Conservation (phyloP, 2,888 invertebrate species). For the Caenorhabditis doughertyi region DNA sequence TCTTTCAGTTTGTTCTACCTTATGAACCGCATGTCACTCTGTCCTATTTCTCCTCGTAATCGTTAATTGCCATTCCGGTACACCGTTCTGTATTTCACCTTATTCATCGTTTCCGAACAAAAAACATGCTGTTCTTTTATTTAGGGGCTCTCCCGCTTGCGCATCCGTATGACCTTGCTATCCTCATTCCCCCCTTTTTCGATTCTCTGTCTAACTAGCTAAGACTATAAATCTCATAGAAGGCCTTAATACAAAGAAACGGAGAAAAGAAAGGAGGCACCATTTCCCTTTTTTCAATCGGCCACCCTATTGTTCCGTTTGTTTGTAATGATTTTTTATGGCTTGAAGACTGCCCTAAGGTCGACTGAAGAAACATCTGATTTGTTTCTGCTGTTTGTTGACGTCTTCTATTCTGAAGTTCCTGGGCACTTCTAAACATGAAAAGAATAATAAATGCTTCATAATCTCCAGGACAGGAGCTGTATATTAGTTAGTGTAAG, state of each 20-base stretch:
- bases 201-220: constrained; percentile 10
- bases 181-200: constrained; percentile 8
- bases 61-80: constrained; percentile 60
- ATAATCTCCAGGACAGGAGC: no score
- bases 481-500: no score
- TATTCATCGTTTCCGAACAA: constrained; percentile 17
- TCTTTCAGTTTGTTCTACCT: constrained; percentile 2
- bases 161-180: constrained; percentile 34
- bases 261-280: constrained; percentile 3
- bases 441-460: no score
- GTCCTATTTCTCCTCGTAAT: constrained; percentile 44
- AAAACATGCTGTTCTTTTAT: constrained; percentile 10
- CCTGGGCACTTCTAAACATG: no score
- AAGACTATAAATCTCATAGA: constrained; percentile 53
- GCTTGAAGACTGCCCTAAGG: constrained; percentile 15
- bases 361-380: constrained; percentile 16
- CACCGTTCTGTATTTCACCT: constrained; percentile 32
- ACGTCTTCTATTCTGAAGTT: not conserved
- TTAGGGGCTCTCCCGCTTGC: constrained; percentile 21
- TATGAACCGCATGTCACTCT: constrained; percentile 46
- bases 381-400: not conserved
- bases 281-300: constrained; percentile 28
- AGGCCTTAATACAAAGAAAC: constrained; percentile 47
- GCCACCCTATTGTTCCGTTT: constrained; percentile 53
- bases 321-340: constrained; percentile 60